These are phyloP conservation scores for Andricus curvator DNA, from an alignment of 2,888 invertebrate genomes.

Conservation along the genomic window DNA sequence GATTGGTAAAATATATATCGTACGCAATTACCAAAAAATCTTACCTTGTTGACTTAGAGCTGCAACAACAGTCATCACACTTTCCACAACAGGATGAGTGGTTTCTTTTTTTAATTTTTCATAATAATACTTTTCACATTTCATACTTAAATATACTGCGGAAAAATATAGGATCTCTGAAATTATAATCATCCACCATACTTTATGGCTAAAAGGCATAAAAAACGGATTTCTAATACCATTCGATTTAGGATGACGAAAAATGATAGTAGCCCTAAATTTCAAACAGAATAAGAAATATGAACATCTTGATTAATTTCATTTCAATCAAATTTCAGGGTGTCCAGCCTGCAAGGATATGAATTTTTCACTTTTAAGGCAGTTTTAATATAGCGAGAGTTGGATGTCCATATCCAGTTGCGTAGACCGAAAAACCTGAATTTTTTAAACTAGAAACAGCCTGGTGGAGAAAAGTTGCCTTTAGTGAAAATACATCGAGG, in stretches of 20 bases:
- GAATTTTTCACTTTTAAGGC: too few species aligned
- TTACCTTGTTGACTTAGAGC: slow-evolving; percentile 79
- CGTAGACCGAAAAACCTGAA: too few species aligned
- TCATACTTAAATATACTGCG: slow-evolving; percentile 46
- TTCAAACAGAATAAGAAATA: too few species aligned
- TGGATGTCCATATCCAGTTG: too few species aligned
- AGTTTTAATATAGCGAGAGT: too few species aligned
- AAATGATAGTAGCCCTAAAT: slow-evolving; percentile 83
- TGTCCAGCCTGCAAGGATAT: too few species aligned
- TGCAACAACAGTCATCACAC: slow-evolving; percentile 76
- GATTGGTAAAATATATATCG: neutral
- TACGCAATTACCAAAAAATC: neutral
- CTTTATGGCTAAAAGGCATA: slow-evolving; percentile 81
- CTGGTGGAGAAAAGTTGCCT: too few species aligned
- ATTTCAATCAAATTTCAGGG: too few species aligned
- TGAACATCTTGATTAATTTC: too few species aligned
- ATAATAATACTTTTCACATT: slow-evolving; percentile 58
- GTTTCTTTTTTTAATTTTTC: slow-evolving; percentile 44
- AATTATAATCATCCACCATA: slow-evolving; percentile 80
- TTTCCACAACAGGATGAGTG: slow-evolving; percentile 62
- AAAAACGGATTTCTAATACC: slow-evolving; percentile 83
- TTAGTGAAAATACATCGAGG: too few species aligned
- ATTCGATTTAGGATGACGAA: slow-evolving; percentile 84
- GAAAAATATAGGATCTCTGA: slow-evolving; percentile 59
- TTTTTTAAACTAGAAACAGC: too few species aligned